Conservation (phyloP, 2,888 invertebrate species). For the Xestia c-nigrum region DNA sequence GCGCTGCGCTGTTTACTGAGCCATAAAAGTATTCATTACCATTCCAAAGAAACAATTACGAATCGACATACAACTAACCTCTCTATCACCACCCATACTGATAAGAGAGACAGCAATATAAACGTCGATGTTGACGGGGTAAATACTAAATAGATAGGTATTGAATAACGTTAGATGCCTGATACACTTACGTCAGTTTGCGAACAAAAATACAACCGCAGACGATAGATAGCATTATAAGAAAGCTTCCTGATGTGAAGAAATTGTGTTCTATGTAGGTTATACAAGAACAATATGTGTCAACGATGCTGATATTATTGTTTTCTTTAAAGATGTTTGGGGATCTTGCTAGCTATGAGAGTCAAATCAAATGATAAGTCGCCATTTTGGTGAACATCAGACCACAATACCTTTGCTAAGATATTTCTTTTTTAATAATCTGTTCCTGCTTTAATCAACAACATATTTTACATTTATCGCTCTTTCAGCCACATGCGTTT, state of each 20-base stretch:
- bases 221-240: slow-evolving; percentile 42
- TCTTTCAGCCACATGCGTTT: neutral
- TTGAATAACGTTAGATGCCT: slow-evolving; percentile 63
- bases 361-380: too few species aligned
- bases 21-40: slow-evolving; percentile 40
- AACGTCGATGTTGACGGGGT: slow-evolving; percentile 23
- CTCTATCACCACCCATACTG: slow-evolving; percentile 31
- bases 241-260: slow-evolving; percentile 60
- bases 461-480: neutral
- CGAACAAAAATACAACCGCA: slow-evolving; percentile 63
- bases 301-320: neutral
- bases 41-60: slow-evolving; percentile 34
- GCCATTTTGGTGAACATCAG: neutral
- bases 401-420: neutral
- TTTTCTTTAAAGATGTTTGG: too few species aligned
- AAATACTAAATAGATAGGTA: slow-evolving; percentile 27
- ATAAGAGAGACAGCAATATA: slow-evolving; percentile 35
- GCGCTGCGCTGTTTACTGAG: slow-evolving; percentile 46
- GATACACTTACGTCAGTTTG: slow-evolving; percentile 63
- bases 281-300: slow-evolving; percentile 21
- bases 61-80: slow-evolving; percentile 31
- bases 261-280: slow-evolving; percentile 41
- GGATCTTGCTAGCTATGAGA: too few species aligned
- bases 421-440: too few species aligned
- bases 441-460: too few species aligned